Conservation (phyloP, 2,888 invertebrate genomes). For the Macrosoma leucophasiata region DNA sequence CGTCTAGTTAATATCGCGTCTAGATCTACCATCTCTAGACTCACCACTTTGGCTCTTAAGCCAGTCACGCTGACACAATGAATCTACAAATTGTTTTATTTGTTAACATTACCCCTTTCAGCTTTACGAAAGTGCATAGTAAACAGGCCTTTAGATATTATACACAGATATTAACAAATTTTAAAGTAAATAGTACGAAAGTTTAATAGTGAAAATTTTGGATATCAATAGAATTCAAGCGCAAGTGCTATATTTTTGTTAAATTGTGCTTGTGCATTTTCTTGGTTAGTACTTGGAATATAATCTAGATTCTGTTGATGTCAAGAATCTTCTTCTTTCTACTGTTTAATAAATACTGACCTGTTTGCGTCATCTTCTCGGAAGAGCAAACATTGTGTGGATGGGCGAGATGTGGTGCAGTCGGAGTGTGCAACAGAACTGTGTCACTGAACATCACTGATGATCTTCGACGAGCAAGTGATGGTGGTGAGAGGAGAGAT, state of each 20-base stretch:
- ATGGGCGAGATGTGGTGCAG: constrained; percentile 46
- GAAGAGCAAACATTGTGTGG: constrained; percentile 82
- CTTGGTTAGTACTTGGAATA: not conserved
- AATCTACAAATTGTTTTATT: constrained; percentile 68
- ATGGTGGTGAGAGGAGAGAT: constrained; percentile 84
- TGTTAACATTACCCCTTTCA: no score
- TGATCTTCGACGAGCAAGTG: constrained; percentile 82
- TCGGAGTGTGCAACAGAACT: constrained; percentile 80
- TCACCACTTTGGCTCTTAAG: constrained; percentile 73
- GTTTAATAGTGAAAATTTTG: no score
- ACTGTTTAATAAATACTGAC: constrained; percentile 49
- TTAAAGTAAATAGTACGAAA: no score
- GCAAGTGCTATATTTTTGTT: no score
- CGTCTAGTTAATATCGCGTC: constrained; percentile 58
- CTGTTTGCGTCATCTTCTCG: constrained; percentile 93
- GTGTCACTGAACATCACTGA: constrained; percentile 94
- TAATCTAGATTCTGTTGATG: not conserved
- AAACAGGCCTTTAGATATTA: no score
- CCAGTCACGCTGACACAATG: constrained; percentile 73
- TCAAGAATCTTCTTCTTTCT: no score
- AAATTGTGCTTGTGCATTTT: no score
- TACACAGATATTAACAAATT: no score
- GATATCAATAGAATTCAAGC: no score
- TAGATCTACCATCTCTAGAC: constrained; percentile 70
- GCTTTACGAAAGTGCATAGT: no score